These are phyloP conservation scores for Pseudochaenichthys georgianus DNA, from an alignment of 2,797 vertebrate genomes.

Conservation along the genomic window DNA sequence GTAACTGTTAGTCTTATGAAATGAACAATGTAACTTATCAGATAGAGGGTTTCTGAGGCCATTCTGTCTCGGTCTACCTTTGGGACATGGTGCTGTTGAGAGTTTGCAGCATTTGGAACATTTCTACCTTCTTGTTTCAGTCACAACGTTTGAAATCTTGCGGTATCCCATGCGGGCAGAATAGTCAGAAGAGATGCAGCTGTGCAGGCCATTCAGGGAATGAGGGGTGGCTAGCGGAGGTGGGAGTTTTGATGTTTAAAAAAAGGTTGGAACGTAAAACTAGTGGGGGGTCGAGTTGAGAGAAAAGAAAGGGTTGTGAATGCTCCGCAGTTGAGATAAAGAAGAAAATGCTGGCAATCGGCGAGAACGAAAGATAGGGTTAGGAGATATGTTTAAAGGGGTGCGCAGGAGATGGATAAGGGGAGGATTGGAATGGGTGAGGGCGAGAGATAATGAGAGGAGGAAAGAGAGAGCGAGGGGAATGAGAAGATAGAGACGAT, in stretches of 20 bases:
- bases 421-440: constrained; percentile 64
- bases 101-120: constrained; percentile 7
- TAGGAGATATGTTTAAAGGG: constrained; percentile 77
- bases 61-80: not conserved
- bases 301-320: constrained; percentile 37
- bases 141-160: constrained; percentile 4
- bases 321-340: constrained; percentile 53
- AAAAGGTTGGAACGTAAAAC: constrained; percentile 59
- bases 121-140: not conserved
- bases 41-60: too few relatives aligned
- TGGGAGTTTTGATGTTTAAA: constrained; percentile 52
- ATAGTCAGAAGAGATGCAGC: constrained; percentile 25
- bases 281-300: constrained; percentile 51
- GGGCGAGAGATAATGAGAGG: constrained; percentile 78
- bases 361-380: constrained; percentile 60
- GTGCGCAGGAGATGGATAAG: constrained; percentile 70
- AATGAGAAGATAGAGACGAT: constrained; percentile 85
- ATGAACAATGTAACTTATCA: too few relatives aligned
- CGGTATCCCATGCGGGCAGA: not conserved
- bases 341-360: constrained; percentile 43
- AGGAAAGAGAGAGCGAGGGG: constrained; percentile 67
- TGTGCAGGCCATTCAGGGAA: constrained; percentile 25
- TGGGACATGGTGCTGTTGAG: not conserved
- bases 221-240: constrained; percentile 10
- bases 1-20: too few relatives aligned